A percentile compares a stretch with the other conserved stretches of the same genome.
These are phyloP conservation scores for Oreochromis grahami DNA, from an alignment of 2,797 vertebrate genomes.

Conservation along the genomic window DNA sequence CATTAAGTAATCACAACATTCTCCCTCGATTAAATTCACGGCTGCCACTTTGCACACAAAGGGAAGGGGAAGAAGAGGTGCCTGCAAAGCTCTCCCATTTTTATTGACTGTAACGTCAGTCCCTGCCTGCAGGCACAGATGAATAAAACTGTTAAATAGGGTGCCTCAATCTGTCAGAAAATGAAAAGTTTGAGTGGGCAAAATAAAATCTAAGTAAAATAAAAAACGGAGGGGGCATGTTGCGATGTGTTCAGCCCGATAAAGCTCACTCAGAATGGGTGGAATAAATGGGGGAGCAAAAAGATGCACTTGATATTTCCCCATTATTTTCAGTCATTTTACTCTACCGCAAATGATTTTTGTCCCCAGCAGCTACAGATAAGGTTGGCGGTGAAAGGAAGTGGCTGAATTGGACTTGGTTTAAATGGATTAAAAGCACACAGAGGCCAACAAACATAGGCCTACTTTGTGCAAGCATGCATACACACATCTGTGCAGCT, in stretches of 20 bases:
- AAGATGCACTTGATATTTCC: slow-evolving; percentile 78
- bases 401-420: slow-evolving; percentile 71
- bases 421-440: slow-evolving; percentile 70
- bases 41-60: slow-evolving; percentile 97
- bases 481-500: slow-evolving; percentile 1
- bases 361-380: slow-evolving; percentile 76
- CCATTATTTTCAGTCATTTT: slow-evolving; percentile 76
- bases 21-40: slow-evolving; percentile 97
- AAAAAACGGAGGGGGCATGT: slow-evolving; percentile 67
- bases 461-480: not conserved
- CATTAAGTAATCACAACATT: slow-evolving; percentile 99
- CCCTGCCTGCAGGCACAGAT: slow-evolving; percentile 86
- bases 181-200: slow-evolving; percentile 89
- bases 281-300: slow-evolving; percentile 71
- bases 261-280: slow-evolving; percentile 82
- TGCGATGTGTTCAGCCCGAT: slow-evolving; percentile 77
- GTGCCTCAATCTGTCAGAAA: slow-evolving; percentile 89
- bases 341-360: slow-evolving; percentile 73
- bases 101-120: slow-evolving; percentile 91
- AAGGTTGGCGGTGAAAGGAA: slow-evolving; percentile 67
- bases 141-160: slow-evolving; percentile 89
- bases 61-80: slow-evolving; percentile 84
- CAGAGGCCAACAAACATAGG: slow-evolving; percentile 18
- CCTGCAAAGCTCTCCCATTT: slow-evolving; percentile 84
- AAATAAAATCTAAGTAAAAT: slow-evolving; percentile 85